Base-by-base conservation (phyloP, 2,113 vertebrate species). In the Callithrix jacchus region DNA sequence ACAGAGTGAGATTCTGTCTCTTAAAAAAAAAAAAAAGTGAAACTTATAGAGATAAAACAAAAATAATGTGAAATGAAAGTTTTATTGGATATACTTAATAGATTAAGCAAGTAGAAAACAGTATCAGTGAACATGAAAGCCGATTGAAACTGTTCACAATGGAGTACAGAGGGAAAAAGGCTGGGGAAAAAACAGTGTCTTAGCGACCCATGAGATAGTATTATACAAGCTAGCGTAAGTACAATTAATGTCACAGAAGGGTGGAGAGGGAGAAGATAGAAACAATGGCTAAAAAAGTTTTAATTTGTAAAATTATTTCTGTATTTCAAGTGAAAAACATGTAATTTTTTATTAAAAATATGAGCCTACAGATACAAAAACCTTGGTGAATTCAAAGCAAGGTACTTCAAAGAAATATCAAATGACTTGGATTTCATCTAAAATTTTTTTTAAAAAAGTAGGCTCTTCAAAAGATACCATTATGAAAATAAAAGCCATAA, bases 351-450 rank as follows among this genome's bases (percentile, higher is more conserved):
- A 84, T 94, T 80, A 91, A 88, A 93, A 89, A 81, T 56, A 58
- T 32, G 76, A 93, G 77, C 16, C 3, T 8, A 83, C 3, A 71
- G 30, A 94, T 73, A 84, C 14, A 93, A 42, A 61, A 91, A 96
- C 6, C 27, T 93, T 42, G 73, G 0, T 77, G 25, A 77, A 89
- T 8, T 56, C 54, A n/a, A 56, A 49, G 10, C 3, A 74, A 20
- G 10, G 10, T 56, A 81, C 7, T 12, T 79, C 49, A 87, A 79
- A 89, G 37, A 85, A 84, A 30, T 52, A 52, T 87, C 52, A 89
- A n/a, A 58, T 89, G 32, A 90, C 42, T 93, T 84, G 32, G 35
- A 64, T 91, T 96, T 95, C 18, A 82, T 64, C 77, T 91, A 85
- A 94, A 83, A n/a, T n/a, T n/a, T n/a, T n/a, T n/a, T 70, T 71